A percentile compares a stretch with the other conserved stretches of the same genome.
Evolutionary conservation across 2,113 vertebrate genomes (phyloP).

Genomic region (Chelonoidis abingdonii): DNA sequence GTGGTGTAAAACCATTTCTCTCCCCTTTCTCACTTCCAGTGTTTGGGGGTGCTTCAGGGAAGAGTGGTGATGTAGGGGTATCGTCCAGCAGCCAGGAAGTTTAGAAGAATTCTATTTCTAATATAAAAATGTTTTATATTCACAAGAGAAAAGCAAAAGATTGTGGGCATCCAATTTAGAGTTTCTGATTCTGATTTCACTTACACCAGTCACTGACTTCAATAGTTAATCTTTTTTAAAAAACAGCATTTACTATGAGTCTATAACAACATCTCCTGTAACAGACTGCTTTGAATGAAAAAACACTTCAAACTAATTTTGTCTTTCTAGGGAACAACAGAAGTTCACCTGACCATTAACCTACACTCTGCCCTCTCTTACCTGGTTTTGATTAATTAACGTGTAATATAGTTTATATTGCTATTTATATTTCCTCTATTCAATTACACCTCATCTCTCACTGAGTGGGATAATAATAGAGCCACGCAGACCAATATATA

Average conservation of each 20-base stretch:
- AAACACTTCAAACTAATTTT: not conserved
- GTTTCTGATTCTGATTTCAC: not conserved
- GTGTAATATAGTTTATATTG: not conserved
- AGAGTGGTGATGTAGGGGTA: not conserved
- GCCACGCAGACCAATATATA: constrained; percentile 39
- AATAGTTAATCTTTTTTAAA: not conserved
- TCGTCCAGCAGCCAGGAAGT: not conserved
- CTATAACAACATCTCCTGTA: not conserved
- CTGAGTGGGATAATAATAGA: constrained; percentile 38
- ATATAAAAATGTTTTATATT: not conserved
- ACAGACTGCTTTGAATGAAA: not conserved
- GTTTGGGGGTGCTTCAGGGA: not conserved
- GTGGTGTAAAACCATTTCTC: not conserved
- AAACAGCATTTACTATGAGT: not conserved
- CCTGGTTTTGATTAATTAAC: constrained; percentile 24
- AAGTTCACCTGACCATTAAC: not conserved
- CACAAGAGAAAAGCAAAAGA: not conserved
- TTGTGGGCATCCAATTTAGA: not conserved
- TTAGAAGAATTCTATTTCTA: not conserved
- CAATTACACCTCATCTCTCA: constrained; percentile 42
- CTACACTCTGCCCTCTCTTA: not conserved
- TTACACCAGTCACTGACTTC: not conserved
- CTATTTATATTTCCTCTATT: not conserved
- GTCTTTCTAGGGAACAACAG: not conserved
- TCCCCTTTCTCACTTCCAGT: rapidly evolving